Evolutionary conservation across 92 coral and sea anemone genomes (phyloP), one percentile per base, ranked within the genome.

Genomic region (Diadumene lineata): DNA sequence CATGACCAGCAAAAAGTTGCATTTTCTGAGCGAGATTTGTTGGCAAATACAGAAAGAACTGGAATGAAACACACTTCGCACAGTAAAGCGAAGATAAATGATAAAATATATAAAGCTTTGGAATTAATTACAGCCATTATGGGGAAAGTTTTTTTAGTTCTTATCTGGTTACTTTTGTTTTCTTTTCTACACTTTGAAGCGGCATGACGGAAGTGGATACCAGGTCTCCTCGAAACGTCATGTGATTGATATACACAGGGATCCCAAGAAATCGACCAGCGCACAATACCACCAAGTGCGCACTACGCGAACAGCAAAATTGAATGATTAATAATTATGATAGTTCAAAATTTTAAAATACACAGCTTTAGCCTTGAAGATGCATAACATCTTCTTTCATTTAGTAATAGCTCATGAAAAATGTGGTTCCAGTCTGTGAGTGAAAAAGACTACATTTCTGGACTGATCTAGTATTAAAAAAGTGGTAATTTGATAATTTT

Each of bases 1-100:
- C 89, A 84, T 11, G 84, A 79, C 89, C 89, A 84, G 73, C 89
- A 84, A 53, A 79, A 79, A 2, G 64, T 67, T 22, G 69, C 24
- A 62, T 60, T 74, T 21, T 18, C 28, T 0, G 46, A 33, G 19
- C 60, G 26, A 4, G 64, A 31, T 43, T 34, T 69, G 31, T 76
- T 74, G 4, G 79, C 61, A 16, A 79, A 73, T 25, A 77, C 66
- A 3, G 81, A 68, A 29, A 84, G 58, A 50, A 84, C 79, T 34
- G 89, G 81, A 60, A 73, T 73, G 50, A 72, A 79, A 28, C 89
- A 84, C 27, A 84, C 65, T 33, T 84, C 89, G 31, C 81, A 76
- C 53, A 84, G 79, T 28, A 84, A 34, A 23, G 78, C 61, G 34
- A 83, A 76, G 21, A 66, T 51, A 19, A 77, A 72, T n/a, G 78